A percentile compares a stretch with the other conserved stretches of the same genome.
These are phyloP conservation scores for Neocrepidodera transversa DNA, from an alignment of 2,888 invertebrate species.

Conservation along the genomic window DNA sequence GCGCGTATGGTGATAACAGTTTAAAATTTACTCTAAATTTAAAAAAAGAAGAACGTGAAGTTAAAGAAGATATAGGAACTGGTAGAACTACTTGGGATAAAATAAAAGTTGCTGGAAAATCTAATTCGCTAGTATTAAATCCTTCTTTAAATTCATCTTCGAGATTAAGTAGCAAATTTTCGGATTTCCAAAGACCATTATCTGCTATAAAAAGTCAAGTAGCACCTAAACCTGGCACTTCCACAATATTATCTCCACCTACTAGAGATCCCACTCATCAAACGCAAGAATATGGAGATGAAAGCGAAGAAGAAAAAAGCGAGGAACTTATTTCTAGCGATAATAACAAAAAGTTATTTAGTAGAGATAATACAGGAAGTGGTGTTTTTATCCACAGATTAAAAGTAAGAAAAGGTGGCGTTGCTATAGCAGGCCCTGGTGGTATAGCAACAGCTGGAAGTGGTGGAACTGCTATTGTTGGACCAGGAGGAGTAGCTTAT, in stretches of 20 bases:
- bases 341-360: slow-evolving; percentile 52
- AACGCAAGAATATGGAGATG: slow-evolving; percentile 45
- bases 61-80: slow-evolving; percentile 27
- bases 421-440: slow-evolving; percentile 83
- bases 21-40: slow-evolving; percentile 41
- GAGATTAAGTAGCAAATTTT: slow-evolving; percentile 34
- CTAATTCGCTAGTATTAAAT: slow-evolving; percentile 26
- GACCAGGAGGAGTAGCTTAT: slow-evolving; percentile 78
- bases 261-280: slow-evolving; percentile 40
- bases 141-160: slow-evolving; percentile 4
- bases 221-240: slow-evolving; percentile 3
- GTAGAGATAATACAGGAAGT: slow-evolving; percentile 61
- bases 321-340: slow-evolving; percentile 49
- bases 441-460: slow-evolving; percentile 81
- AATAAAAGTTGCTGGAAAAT: slow-evolving; percentile 31
- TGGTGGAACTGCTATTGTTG: slow-evolving; percentile 82
- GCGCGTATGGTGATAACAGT: slow-evolving; percentile 34
- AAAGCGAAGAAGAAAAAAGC: slow-evolving; percentile 47
- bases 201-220: slow-evolving; percentile 21
- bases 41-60: slow-evolving; percentile 29
- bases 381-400: slow-evolving; percentile 75
- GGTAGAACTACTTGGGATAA: slow-evolving; percentile 35
- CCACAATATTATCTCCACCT: slow-evolving; percentile 38
- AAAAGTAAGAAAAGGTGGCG: slow-evolving; percentile 77
- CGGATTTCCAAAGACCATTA: slow-evolving; percentile 23